These are phyloP conservation scores for Aphyosemion australe DNA, from an alignment of 2,113 vertebrate genomes.

Conservation along the genomic window DNA sequence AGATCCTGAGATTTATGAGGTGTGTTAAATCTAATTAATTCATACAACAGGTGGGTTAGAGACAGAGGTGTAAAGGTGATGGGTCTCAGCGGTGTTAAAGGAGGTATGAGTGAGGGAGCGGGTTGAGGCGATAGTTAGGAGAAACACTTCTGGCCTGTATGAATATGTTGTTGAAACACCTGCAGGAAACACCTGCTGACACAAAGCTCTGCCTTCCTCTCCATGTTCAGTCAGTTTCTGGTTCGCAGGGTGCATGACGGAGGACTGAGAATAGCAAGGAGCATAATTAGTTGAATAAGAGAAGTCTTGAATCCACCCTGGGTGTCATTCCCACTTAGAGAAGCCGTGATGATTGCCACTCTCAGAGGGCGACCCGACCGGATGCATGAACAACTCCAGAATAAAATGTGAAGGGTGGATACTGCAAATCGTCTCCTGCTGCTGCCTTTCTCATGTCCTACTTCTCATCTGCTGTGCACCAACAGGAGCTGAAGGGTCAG, in stretches of 20 bases:
- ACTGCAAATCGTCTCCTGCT: background rate
- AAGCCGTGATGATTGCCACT: slow-evolving; percentile 9
- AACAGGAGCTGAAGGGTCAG: slow-evolving; percentile 91
- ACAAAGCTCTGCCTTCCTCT: slow-evolving; percentile 2
- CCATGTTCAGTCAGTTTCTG: background rate
- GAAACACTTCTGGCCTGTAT: background rate
- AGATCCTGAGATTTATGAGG: background rate
- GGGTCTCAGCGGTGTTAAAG: background rate
- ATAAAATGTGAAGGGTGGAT: slow-evolving; percentile 2
- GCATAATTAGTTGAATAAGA: slow-evolving; percentile 23
- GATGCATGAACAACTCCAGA: slow-evolving; percentile 7
- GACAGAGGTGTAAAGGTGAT: background rate
- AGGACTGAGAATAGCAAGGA: slow-evolving; percentile 3
- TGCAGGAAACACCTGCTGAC: too few relatives aligned
- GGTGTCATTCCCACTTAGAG: background rate
- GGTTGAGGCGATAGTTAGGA: background rate
- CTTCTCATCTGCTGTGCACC: background rate
- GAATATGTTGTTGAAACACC: too few relatives aligned
- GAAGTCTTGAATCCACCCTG: slow-evolving; percentile 3
- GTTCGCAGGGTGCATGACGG: slow-evolving; percentile 8
- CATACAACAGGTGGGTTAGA: background rate
- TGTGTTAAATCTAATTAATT: background rate
- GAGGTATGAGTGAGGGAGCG: background rate
- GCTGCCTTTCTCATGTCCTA: background rate
- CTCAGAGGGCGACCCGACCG: slow-evolving; percentile 2